Base-by-base conservation (phyloP, 2,888 invertebrate species). In the Gryllus longicercus region DNA sequence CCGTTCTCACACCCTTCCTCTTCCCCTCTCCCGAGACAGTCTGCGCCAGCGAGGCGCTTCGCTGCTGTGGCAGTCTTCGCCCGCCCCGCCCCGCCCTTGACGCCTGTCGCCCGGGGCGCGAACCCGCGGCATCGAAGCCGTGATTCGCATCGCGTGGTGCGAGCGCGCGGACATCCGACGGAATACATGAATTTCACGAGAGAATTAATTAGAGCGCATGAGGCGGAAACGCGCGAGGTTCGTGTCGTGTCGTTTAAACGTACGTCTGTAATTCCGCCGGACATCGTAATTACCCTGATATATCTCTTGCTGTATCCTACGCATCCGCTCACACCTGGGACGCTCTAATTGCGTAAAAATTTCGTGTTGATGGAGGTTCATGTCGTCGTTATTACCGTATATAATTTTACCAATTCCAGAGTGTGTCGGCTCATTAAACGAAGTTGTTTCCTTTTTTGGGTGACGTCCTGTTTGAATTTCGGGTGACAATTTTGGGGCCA, bases 281-380 rank as follows among this genome's bases (percentile, higher is more conserved):
- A 63, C 63, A 63, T 63, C n/a, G n/a, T n/a, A 63, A 63, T 63
- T 18, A 16, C 63, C n/a, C 63, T 14, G n/a, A 63, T 63, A n/a
- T 63, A 63, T 63, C 63, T 63, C 38, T 38, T 1, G 38, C 12
- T 63, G 1, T 63, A 14, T 63, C 16, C 63, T 11, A 8, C 8
- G 16, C n/a, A n/a, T 63, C n/a, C 16, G n/a, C 16, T 63, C 63
- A 63, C 63, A 63, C 63, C 63, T 63, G 63, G 63, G 63, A 63
- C 16, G 16, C 63, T 63, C 63, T 63, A 63, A 63, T 63, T 63
- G 63, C 63, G 63, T 63, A 63, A 63, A 63, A 63, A 63, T 63
- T 63, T 63, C 63, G 63, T 63, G 63, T 63, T 63, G 63, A 63
- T 63, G 63, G 63, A 63, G 63, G 63, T 63, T 63, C 63, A 63